Evolutionary conservation across 2,888 invertebrate genomes (phyloP).

Genomic region (Hydropsyche betteni): DNA sequence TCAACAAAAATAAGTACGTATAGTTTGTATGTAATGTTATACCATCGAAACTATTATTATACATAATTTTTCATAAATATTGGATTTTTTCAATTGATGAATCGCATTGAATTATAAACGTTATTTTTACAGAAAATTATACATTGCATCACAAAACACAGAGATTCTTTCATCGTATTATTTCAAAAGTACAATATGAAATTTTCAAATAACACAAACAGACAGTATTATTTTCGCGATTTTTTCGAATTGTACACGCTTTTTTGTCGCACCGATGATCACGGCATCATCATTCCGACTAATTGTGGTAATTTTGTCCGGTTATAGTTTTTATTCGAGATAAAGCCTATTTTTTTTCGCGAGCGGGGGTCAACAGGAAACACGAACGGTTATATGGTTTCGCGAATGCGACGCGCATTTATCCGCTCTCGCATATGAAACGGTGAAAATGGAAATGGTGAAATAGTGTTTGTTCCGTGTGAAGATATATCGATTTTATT

Average conservation of each 20-base stretch:
- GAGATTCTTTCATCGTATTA: no score
- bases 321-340: constrained; percentile 46
- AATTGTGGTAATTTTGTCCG: constrained; percentile 45
- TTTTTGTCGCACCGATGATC: constrained; percentile 1
- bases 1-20: no score
- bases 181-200: no score
- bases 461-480: not conserved
- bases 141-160: no score
- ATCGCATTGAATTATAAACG: no score
- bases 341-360: constrained; percentile 26
- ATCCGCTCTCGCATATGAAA: not conserved
- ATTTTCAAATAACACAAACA: no score
- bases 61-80: no score
- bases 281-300: constrained; percentile 38
- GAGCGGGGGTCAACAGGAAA: constrained; percentile 47
- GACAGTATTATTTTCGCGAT: no score
- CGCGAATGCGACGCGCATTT: not conserved
- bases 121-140: no score
- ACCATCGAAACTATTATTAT: no score
- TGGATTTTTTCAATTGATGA: no score
- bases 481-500: not conserved
- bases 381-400: constrained; percentile 42
- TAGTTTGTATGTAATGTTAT: no score
- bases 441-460: not conserved
- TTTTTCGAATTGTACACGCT: not conserved